Evolutionary conservation across 1,140 invertebrate species (phyloP).

Genomic region (Drosophila nebulosa): DNA sequence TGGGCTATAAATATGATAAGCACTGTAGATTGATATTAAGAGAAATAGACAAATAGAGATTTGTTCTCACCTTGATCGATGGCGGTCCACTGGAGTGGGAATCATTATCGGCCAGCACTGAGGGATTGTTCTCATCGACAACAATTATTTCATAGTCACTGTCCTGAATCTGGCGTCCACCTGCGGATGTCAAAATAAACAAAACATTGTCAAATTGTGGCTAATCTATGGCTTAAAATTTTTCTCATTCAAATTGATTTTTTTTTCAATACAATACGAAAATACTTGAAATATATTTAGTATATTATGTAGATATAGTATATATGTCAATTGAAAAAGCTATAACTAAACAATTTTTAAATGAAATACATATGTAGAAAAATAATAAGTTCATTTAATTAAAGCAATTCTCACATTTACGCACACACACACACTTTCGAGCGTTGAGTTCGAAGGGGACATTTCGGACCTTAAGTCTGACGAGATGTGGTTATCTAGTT

Average conservation of each 20-base stretch:
- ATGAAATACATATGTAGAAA: not conserved
- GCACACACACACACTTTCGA: not conserved
- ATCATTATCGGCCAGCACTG: slow-evolving; percentile 89
- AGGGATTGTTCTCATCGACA: slow-evolving; percentile 93
- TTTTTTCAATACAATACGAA: not conserved
- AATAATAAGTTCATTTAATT: not conserved
- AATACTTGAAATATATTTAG: not conserved
- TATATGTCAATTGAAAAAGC: not conserved
- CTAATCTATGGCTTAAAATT: too few relatives aligned
- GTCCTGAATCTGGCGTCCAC: slow-evolving; percentile 84
- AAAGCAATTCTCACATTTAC: not conserved
- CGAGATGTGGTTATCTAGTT: too few relatives aligned
- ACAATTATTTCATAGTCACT: slow-evolving; percentile 95
- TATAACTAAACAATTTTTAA: not conserved
- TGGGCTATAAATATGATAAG: too few relatives aligned
- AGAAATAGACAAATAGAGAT: not conserved
- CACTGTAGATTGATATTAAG: too few relatives aligned
- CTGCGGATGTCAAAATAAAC: slow-evolving; percentile 40
- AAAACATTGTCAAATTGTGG: not conserved
- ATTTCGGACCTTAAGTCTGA: too few relatives aligned
- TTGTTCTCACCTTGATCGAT: slow-evolving; percentile 89
- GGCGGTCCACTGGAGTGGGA: slow-evolving; percentile 87
- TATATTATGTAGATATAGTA: not conserved
- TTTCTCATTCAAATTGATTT: not conserved
- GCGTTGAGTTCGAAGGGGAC: too few relatives aligned